Conservation (phyloP, 2,113 vertebrate genomes). For the Nothoprocta perdicaria region DNA sequence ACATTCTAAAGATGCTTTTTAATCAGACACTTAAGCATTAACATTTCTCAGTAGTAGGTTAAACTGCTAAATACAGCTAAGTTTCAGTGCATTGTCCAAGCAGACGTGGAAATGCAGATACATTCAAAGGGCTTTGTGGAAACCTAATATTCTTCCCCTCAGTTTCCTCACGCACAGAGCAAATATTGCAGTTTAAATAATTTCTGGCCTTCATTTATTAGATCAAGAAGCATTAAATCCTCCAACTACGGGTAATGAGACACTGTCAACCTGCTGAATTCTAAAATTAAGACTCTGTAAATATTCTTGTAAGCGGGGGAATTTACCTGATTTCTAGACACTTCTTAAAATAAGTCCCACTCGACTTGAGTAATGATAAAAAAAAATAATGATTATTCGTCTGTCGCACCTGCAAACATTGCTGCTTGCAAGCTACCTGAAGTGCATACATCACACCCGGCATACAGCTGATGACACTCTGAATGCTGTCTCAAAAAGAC, state of each 20-base stretch:
- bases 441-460: rapidly evolving
- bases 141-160: slow-evolving; percentile 5
- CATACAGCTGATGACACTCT: rapidly evolving
- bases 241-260: not conserved
- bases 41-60: slow-evolving; percentile 39
- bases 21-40: slow-evolving; percentile 63
- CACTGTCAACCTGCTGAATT: not conserved
- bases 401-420: not conserved
- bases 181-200: not conserved
- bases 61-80: slow-evolving; percentile 9
- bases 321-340: not conserved
- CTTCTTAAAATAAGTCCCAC: not conserved
- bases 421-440: not conserved
- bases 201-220: not conserved
- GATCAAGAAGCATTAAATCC: not conserved
- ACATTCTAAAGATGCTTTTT: slow-evolving; percentile 67
- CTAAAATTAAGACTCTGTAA: not conserved
- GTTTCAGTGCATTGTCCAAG: slow-evolving; percentile 30
- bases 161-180: not conserved
- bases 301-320: not conserved
- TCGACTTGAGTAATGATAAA: rapidly evolving
- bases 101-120: slow-evolving; percentile 28
- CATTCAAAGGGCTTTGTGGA: slow-evolving; percentile 44
- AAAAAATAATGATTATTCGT: rapidly evolving
- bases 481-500: not conserved